Base-by-base conservation (phyloP, 1,140 invertebrate genomes). In the Probaryconus sp. region DNA sequence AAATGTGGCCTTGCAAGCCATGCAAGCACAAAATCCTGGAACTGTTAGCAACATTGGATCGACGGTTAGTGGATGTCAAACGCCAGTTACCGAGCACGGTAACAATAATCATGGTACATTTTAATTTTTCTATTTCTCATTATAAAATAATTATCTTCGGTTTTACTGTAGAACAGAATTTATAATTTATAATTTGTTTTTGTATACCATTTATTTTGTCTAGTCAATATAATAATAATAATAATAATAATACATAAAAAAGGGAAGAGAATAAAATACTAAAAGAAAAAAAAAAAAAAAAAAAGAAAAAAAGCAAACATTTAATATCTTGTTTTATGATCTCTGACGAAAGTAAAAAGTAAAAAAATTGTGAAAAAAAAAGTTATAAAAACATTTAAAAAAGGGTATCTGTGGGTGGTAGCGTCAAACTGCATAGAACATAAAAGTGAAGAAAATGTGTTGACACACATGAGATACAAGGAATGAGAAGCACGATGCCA, bases 61-160 rank as follows among this genome's bases (percentile, higher is more conserved):
- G 4, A 71, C 80, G 1, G 80, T 85, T 6, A 79, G 68, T 28
- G 77, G 75, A 3, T 83, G 81, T 55, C 84, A 85, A 20, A 84
- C 79, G 24, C 78, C 85, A 17, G 64, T 76, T 3, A 48, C 78
- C 5, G 84, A 87, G 53, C 81, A 85, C 61, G 80, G 86, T 88
- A 73, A 79, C 78, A 43, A 18, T 37, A 17, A n/a, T n/a, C n/a
- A n/a, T n/a, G n/a, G n/a, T n/a, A 10, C 10, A 21, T 24, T 24
- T 3, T 4, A 43, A 43, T n/a, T 47, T 26, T 17, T 38, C 0
- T 45, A 28, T 11, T 28, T 5, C 13, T 13, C 11, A 11, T 30
- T 35, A 10, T 35, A 13, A 7, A 35, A 14, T 7, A 24, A 24
- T 24, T 35, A 35, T 35, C n/a, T 31, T 7, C 21, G 7, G 21